A percentile compares a stretch with the other conserved stretches of the same genome.
phyloP scores from a whole-genome alignment of 2,797 vertebrate species.

The Acomys russatus region DNA sequence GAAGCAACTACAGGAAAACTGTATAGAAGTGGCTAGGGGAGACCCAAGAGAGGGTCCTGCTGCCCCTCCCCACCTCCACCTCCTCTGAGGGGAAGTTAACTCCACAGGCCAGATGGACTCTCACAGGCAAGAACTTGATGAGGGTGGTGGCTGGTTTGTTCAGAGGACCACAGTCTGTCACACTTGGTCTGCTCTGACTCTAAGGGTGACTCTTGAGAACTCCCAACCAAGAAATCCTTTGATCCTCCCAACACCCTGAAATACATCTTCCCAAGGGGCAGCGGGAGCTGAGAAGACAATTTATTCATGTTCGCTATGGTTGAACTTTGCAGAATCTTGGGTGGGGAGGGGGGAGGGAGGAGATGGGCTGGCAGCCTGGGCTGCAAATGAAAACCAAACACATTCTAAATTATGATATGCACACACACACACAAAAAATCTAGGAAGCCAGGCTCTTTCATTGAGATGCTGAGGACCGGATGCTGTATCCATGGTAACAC shows the following conservation, averaged over 20 bases:
- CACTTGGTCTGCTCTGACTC: not conserved
- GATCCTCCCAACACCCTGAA: not conserved
- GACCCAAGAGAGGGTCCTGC: not conserved
- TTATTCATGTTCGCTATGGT: slow-evolving; percentile 35
- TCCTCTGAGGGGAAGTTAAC: not conserved
- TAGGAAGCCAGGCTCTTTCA: slow-evolving; percentile 49
- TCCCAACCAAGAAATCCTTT: not conserved
- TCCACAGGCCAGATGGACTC: not conserved
- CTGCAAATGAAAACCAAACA: slow-evolving; percentile 69
- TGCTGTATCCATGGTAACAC: slow-evolving; percentile 71
- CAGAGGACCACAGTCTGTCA: not conserved
- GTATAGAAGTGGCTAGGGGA: not conserved
- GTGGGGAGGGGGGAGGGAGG: not conserved
- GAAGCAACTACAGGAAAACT: not conserved
- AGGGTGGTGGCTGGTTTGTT: not conserved
- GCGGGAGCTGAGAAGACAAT: slow-evolving; percentile 33
- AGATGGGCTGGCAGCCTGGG: slow-evolving; percentile 4
- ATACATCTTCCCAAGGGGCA: not conserved
- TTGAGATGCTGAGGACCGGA: slow-evolving; percentile 64
- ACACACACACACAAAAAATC: not conserved
- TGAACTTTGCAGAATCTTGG: slow-evolving; percentile 41
- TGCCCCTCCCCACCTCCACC: not conserved
- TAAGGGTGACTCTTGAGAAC: not conserved
- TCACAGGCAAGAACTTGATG: not conserved
- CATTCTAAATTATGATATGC: slow-evolving; percentile 65